Percentiles rank a stretch among this genome's conserved stretches.
Conservation (phyloP, 1,140 invertebrate species). For the Apocrypta bakeri region DNA sequence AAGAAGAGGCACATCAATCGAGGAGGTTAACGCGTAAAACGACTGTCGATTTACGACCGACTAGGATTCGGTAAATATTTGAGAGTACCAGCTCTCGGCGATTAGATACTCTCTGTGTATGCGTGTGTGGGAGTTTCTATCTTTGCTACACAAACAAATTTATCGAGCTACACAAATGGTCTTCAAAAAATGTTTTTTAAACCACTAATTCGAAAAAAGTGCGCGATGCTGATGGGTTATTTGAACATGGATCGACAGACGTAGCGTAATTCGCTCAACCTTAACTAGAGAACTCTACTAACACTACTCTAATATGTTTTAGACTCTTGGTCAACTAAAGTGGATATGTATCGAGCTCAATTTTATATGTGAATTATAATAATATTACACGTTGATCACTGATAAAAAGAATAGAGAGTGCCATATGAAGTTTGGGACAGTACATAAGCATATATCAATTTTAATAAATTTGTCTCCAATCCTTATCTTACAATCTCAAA, state of each 20-base stretch:
- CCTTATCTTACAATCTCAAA: too few species aligned
- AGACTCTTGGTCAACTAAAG: too few species aligned
- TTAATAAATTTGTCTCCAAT: too few species aligned
- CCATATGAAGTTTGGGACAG: too few species aligned
- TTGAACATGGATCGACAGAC: not conserved
- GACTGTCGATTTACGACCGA: not conserved
- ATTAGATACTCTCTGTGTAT: not conserved
- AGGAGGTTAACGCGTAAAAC: constrained; percentile 13
- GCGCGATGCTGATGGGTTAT: not conserved
- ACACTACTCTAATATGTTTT: too few species aligned
- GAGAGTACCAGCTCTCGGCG: not conserved
- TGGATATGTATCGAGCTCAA: too few species aligned
- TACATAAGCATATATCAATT: too few species aligned
- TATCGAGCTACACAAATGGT: not conserved
- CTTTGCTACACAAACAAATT: not conserved
- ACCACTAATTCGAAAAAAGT: constrained; percentile 3
- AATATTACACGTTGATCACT: too few species aligned
- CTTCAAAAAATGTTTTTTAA: too few species aligned
- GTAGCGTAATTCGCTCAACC: not conserved
- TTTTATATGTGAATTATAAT: too few species aligned
- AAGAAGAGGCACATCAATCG: not conserved
- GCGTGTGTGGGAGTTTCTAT: not conserved
- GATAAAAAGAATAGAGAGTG: too few species aligned
- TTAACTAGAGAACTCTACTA: too few species aligned
- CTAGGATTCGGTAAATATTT: constrained; percentile 32